Evolutionary conservation across 2,113 vertebrate genomes (phyloP).

Genomic region (Tautogolabrus adspersus): DNA sequence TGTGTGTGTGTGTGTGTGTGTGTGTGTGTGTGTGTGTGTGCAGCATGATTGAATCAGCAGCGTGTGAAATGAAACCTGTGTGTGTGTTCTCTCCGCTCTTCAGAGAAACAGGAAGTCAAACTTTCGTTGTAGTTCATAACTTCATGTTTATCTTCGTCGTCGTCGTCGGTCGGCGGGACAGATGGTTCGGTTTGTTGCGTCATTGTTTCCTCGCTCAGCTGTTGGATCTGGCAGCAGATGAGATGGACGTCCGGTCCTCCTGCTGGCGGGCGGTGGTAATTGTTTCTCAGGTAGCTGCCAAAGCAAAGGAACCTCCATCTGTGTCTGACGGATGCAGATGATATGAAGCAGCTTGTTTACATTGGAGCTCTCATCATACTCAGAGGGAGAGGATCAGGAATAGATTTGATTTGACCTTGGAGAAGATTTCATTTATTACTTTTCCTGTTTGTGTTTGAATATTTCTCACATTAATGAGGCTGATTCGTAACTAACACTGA

Average conservation of each 20-base stretch:
- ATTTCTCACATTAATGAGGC: too few relatives aligned
- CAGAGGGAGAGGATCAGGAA: too few relatives aligned
- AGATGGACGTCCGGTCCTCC: constrained; percentile 56
- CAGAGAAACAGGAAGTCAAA: neutral
- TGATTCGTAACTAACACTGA: too few relatives aligned
- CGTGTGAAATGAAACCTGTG: too few relatives aligned
- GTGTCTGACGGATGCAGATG: constrained; percentile 11
- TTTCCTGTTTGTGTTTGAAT: too few relatives aligned
- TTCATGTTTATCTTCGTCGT: constrained; percentile 17
- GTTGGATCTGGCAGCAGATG: constrained; percentile 56
- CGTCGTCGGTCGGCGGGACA: constrained; percentile 51
- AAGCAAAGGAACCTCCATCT: constrained; percentile 52
- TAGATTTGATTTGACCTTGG: too few relatives aligned
- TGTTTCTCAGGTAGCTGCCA: constrained; percentile 61
- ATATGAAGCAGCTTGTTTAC: constrained; percentile 10
- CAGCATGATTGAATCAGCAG: too few relatives aligned
- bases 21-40: too few relatives aligned
- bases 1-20: too few relatives aligned
- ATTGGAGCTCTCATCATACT: neutral
- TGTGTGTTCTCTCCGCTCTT: neutral
- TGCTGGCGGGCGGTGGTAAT: constrained; percentile 33
- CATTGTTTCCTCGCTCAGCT: constrained; percentile 42
- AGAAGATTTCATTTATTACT: too few relatives aligned
- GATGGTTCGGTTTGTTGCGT: constrained; percentile 67
- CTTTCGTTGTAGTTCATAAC: constrained; percentile 4